Conservation (phyloP, 1,140 invertebrate species). For the Drosophila rhopaloa region DNA sequence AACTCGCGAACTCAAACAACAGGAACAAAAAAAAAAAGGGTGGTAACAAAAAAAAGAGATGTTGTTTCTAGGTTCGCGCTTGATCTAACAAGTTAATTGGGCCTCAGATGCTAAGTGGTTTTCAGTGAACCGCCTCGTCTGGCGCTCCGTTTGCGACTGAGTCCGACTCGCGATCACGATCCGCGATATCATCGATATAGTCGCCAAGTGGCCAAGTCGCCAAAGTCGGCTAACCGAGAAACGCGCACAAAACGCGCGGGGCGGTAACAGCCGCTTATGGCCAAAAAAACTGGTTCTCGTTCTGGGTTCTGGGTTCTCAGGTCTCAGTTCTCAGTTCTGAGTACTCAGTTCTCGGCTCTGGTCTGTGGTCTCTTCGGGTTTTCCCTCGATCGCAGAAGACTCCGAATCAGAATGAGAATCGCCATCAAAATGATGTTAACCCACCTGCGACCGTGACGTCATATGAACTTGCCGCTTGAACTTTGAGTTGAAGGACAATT, state of each 20-base stretch:
- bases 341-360: no score
- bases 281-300: constrained; percentile 45
- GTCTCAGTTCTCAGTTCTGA: constrained; percentile 4
- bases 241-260: constrained; percentile 29
- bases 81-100: constrained; percentile 20
- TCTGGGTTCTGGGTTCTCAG: constrained; percentile 29
- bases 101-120: constrained; percentile 10
- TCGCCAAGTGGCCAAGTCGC: constrained; percentile 33
- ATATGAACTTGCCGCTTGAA: constrained; percentile 75
- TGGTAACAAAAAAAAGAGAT: constrained; percentile 1
- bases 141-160: constrained; percentile 65
- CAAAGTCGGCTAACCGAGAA: constrained; percentile 19
- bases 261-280: constrained; percentile 19
- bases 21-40: constrained; percentile 12
- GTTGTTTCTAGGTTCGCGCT: constrained; percentile 43
- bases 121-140: constrained; percentile 54
- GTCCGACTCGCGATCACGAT: constrained; percentile 19
- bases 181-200: constrained; percentile 17
- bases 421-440: constrained; percentile 5
- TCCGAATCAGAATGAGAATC: not conserved
- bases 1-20: constrained; percentile 30
- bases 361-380: constrained; percentile 5
- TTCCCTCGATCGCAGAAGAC: constrained; percentile 15
- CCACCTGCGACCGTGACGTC: constrained; percentile 39
- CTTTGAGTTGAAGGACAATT: constrained; percentile 54